These are phyloP conservation scores for Apamea sordens DNA, from an alignment of 2,888 invertebrate species.

Conservation along the genomic window DNA sequence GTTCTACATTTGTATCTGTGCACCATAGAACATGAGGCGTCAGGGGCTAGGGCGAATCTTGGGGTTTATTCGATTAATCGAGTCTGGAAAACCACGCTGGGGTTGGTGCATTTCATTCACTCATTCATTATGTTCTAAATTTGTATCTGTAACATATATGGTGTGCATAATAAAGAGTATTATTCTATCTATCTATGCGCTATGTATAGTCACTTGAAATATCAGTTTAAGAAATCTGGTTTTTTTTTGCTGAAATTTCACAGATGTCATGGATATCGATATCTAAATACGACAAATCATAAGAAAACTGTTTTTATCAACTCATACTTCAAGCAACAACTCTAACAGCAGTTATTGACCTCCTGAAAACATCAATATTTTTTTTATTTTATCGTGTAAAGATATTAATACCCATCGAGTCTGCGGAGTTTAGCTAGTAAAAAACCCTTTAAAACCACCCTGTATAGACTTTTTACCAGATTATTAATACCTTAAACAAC, in stretches of 20 bases:
- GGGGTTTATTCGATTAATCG: neutral
- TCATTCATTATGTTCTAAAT: neutral
- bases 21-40: neutral
- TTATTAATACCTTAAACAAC: neutral
- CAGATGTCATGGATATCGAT: too few relatives aligned
- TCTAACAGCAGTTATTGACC: neutral
- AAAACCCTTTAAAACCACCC: too few relatives aligned
- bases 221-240: too few relatives aligned
- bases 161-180: neutral
- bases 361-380: neutral
- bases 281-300: neutral
- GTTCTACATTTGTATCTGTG: neutral
- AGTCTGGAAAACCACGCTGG: neutral
- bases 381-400: neutral
- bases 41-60: neutral
- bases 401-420: neutral
- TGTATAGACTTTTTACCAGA: constrained; percentile 5
- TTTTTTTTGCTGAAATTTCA: too few relatives aligned
- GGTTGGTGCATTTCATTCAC: neutral
- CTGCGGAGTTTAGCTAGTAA: neutral
- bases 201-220: neutral
- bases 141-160: neutral
- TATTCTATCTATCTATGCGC: neutral
- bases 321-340: neutral
- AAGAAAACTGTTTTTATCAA: neutral